These are phyloP conservation scores for Lithophane ornitopus DNA, from an alignment of 2,888 invertebrate species.

Conservation along the genomic window DNA sequence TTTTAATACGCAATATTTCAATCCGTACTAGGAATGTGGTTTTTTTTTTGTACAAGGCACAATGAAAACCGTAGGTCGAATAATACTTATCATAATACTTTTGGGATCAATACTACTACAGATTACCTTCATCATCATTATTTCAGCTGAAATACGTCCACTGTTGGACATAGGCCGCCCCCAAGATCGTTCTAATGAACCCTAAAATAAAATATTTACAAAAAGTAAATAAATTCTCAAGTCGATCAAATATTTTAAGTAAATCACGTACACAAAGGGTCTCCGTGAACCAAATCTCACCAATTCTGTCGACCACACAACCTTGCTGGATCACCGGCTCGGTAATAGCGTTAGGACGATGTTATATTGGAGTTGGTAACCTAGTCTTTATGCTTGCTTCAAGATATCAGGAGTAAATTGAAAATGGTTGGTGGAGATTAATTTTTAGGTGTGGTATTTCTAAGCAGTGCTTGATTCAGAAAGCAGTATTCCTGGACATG, in stretches of 20 bases:
- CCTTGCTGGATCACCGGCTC: constrained; percentile 74
- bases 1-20: neutral
- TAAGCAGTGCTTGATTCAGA: neutral
- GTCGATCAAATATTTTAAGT: constrained; percentile 24
- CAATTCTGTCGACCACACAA: constrained; percentile 75
- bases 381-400: neutral
- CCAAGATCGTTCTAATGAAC: neutral
- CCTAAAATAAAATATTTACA: neutral
- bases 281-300: constrained; percentile 83
- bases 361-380: constrained; percentile 20
- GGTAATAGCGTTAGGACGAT: constrained; percentile 43
- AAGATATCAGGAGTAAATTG: too few relatives aligned
- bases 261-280: constrained; percentile 71
- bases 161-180: too few relatives aligned
- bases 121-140: too few relatives aligned
- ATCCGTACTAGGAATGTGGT: neutral
- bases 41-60: neutral
- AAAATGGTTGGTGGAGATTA: neutral
- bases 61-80: too few relatives aligned
- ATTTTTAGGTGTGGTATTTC: too few relatives aligned
- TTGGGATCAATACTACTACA: too few relatives aligned
- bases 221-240: neutral
- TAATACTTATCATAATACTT: too few relatives aligned
- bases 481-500: too few relatives aligned
- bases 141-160: too few relatives aligned